Conservation (phyloP, 2,113 vertebrate species). For the Lota lota region DNA sequence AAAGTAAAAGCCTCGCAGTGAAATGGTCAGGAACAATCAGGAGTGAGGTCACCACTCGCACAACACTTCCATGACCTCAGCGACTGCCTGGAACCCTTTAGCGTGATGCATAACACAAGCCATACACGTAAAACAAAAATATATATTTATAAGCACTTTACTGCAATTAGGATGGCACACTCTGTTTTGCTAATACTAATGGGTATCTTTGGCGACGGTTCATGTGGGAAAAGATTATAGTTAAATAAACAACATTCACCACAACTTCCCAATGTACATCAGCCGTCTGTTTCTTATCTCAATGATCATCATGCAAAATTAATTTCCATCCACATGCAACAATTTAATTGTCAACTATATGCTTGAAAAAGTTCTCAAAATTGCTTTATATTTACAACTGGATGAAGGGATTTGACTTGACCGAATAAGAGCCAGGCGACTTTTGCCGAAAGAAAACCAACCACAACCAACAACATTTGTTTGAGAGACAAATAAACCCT, state of each 20-base stretch:
- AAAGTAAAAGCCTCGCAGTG: too few species aligned
- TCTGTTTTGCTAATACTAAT: too few species aligned
- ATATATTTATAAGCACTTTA: constrained; percentile 27
- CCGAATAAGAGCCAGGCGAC: constrained; percentile 25
- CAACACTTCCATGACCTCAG: too few species aligned
- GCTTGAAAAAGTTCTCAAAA: constrained; percentile 20
- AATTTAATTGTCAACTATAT: not conserved
- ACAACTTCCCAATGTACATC: not conserved
- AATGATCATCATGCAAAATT: not conserved
- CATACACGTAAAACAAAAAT: constrained; percentile 4
- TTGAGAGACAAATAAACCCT: constrained; percentile 42
- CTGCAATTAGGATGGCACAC: constrained; percentile 6
- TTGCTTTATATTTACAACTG: constrained; percentile 16
- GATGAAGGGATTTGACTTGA: constrained; percentile 19
- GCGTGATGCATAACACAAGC: constrained; percentile 23
- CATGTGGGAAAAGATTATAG: not conserved
- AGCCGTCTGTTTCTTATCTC: constrained; percentile 10
- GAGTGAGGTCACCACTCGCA: too few species aligned
- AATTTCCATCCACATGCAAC: constrained; percentile 3
- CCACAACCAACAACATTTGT: not conserved
- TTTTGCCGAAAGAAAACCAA: constrained; percentile 19
- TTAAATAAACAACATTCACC: not conserved
- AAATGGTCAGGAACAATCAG: too few species aligned
- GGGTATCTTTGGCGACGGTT: not conserved
- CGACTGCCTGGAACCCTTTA: too few species aligned